Percentiles rank a stretch among this genome's conserved stretches.
These are phyloP conservation scores for Labeo calbasu DNA, from an alignment of 2,797 vertebrate genomes.

Conservation along the genomic window DNA sequence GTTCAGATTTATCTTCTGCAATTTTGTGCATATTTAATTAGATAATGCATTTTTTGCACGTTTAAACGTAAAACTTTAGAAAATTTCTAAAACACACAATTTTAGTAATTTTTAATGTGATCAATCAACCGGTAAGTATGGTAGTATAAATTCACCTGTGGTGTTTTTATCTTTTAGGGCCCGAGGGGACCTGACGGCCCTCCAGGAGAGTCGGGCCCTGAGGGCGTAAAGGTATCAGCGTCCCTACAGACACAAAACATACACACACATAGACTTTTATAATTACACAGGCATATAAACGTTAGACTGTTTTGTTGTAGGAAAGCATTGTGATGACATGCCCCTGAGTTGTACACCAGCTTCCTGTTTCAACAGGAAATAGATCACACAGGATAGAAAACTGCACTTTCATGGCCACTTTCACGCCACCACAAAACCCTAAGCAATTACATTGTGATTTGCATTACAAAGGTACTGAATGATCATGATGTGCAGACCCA, in stretches of 20 bases:
- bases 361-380: background rate
- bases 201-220: conserved; percentile 84
- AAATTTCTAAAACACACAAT: background rate
- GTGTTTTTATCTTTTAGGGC: conserved; percentile 79
- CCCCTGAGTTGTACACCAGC: background rate
- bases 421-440: background rate
- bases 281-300: background rate
- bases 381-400: background rate
- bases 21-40: background rate
- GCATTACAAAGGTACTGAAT: background rate
- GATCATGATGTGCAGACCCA: background rate
- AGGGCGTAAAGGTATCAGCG: conserved; percentile 85
- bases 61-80: background rate
- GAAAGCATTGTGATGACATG: no score
- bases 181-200: conserved; percentile 88
- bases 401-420: background rate
- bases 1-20: background rate
- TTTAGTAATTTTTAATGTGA: background rate
- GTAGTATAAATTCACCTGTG: background rate
- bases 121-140: background rate
- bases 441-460: background rate
- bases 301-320: background rate
- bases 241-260: background rate
- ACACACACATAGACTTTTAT: background rate
- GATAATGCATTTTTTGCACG: background rate